These are phyloP conservation scores for Bettongia penicillata DNA, from an alignment of 2,113 vertebrate genomes.

Conservation along the genomic window DNA sequence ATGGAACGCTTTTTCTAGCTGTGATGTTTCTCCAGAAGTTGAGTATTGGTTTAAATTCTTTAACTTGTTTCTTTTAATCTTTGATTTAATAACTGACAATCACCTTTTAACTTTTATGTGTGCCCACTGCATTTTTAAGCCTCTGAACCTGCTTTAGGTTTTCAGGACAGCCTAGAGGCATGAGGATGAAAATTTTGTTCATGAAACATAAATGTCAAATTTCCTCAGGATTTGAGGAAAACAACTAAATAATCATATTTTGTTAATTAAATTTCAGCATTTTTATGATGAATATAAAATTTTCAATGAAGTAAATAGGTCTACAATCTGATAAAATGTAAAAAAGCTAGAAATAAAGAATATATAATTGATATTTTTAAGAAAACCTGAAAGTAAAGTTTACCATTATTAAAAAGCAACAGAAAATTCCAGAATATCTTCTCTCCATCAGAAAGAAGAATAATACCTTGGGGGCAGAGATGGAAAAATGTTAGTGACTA, in stretches of 20 bases:
- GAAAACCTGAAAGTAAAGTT: slow-evolving; percentile 16
- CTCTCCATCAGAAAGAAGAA: slow-evolving; percentile 28
- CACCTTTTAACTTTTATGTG: neutral
- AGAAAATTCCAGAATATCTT: slow-evolving; percentile 19
- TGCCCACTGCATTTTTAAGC: neutral
- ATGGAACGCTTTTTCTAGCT: neutral
- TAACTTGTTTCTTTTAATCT: neutral
- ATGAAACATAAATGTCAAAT: neutral
- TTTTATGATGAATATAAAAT: neutral
- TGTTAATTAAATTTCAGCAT: neutral
- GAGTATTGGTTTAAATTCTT: neutral
- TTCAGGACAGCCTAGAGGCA: neutral
- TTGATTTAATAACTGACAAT: neutral
- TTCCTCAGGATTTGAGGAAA: neutral
- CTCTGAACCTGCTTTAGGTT: neutral
- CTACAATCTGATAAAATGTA: neutral
- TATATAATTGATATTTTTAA: neutral
- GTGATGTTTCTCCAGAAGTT: neutral
- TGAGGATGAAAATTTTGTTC: neutral
- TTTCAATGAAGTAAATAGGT: neutral
- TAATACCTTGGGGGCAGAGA: neutral
- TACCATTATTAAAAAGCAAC: slow-evolving; percentile 28
- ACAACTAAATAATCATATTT: neutral
- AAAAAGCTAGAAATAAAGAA: neutral
- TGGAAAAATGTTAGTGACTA: neutral